These are phyloP conservation scores for Euura lappo DNA, from an alignment of 1,140 invertebrate species.

Conservation along the genomic window DNA sequence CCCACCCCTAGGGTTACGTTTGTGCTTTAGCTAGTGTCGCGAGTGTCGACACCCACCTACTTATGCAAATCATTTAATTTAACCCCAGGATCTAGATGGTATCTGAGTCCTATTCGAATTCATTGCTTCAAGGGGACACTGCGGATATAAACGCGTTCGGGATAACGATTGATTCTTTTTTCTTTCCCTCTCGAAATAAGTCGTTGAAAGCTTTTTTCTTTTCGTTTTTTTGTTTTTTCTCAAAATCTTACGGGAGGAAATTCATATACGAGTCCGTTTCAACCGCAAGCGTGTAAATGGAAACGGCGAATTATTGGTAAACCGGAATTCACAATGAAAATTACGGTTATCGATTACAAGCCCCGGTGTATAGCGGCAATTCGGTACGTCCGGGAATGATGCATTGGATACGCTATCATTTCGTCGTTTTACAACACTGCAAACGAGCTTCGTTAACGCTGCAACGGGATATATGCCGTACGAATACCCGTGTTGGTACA, in stretches of 20 bases:
- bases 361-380: not conserved
- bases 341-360: not conserved
- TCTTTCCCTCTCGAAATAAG: not conserved
- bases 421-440: slow-evolving; percentile 13
- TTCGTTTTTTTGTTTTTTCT: not conserved
- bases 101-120: slow-evolving; percentile 63
- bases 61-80: slow-evolving; percentile 65
- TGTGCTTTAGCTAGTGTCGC: slow-evolving; percentile 56
- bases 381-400: slow-evolving; percentile 9
- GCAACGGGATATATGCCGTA: too few relatives aligned
- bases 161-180: not conserved
- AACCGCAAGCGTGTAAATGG: too few relatives aligned
- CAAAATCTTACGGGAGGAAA: not conserved
- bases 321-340: not conserved
- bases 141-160: slow-evolving; percentile 2
- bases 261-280: not conserved
- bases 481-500: not conserved
- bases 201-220: too few relatives aligned
- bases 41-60: slow-evolving; percentile 63
- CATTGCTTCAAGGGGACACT: slow-evolving; percentile 54
- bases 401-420: slow-evolving; percentile 9
- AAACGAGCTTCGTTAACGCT: not conserved
- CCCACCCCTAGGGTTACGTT: slow-evolving; percentile 6
- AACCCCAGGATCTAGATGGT: slow-evolving; percentile 58
- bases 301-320: not conserved